Evolutionary conservation across 2,888 invertebrate species (phyloP).

Genomic region (Eupithecia vulgata): DNA sequence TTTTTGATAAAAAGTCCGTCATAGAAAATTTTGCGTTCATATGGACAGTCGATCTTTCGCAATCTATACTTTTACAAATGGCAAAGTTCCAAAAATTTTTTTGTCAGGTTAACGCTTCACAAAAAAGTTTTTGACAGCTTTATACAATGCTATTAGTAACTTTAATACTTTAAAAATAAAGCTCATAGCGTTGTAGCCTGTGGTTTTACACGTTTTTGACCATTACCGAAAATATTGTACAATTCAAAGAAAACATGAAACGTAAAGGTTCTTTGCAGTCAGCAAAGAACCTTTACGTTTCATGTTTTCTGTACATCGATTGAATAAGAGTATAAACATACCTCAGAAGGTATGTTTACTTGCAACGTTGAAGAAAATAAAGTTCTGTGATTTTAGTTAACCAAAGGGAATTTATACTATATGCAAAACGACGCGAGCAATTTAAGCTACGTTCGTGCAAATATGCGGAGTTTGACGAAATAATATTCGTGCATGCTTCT

Average conservation of each 20-base stretch:
- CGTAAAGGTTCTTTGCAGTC: too few species aligned
- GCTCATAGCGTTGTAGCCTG: not conserved
- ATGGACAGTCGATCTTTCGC: constrained; percentile 32
- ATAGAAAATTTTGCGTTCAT: not conserved
- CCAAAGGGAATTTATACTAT: constrained; percentile 50
- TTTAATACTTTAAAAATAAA: too few species aligned
- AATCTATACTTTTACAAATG: constrained; percentile 38
- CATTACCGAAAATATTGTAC: not conserved
- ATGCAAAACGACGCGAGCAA: constrained; percentile 58
- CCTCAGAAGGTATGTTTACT: too few species aligned
- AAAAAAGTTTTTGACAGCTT: constrained; percentile 41
- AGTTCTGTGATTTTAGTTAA: constrained; percentile 17
- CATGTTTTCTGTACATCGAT: not conserved
- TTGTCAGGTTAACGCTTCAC: constrained; percentile 20
- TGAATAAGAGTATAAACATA: not conserved
- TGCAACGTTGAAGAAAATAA: not conserved
- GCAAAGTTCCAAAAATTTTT: constrained; percentile 39
- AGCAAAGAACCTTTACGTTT: not conserved
- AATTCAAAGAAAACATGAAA: too few species aligned
- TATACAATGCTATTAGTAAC: too few species aligned
- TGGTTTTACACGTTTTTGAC: not conserved
- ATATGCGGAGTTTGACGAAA: constrained; percentile 52
- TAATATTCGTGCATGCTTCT: constrained; percentile 46
- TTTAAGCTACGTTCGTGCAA: constrained; percentile 58
- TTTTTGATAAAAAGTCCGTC: not conserved